Conservation (phyloP, 2,113 vertebrate genomes). For the Rhinopithecus roxellana region DNA sequence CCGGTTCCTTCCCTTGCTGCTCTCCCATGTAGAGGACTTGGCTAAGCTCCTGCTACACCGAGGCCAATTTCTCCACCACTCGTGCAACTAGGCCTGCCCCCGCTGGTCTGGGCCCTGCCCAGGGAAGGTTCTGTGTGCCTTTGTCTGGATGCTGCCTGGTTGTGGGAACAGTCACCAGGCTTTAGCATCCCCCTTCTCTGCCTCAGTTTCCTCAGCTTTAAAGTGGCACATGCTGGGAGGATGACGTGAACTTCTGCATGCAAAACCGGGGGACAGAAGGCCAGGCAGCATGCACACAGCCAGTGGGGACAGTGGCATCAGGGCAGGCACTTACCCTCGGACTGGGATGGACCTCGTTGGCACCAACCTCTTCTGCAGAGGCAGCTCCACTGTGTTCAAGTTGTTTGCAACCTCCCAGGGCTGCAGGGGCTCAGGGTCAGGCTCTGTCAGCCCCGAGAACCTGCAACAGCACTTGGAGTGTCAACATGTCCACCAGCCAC, state of each 20-base stretch:
- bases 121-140: background rate
- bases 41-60: background rate
- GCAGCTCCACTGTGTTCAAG: background rate
- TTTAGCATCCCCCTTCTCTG: background rate
- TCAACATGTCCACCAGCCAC: background rate
- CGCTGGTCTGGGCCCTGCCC: too few species aligned
- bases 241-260: rapidly evolving
- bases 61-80: background rate
- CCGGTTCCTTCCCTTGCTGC: background rate
- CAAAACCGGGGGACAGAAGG: too few species aligned
- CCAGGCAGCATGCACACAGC: background rate
- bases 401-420: background rate
- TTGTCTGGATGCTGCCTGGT: background rate
- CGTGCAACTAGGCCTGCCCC: background rate
- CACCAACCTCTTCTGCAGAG: slow-evolving; percentile 56
- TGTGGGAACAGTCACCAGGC: background rate
- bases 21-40: background rate
- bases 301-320: too few species aligned
- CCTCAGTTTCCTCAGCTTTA: background rate
- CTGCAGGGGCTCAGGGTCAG: background rate
- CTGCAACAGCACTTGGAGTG: background rate
- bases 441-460: slow-evolving; percentile 40
- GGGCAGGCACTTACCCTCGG: slow-evolving; percentile 49
- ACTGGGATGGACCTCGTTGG: slow-evolving; percentile 67
- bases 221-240: background rate